These are phyloP conservation scores for Chiloscyllium punctatum DNA, from an alignment of 2,797 vertebrate genomes.

Conservation along the genomic window DNA sequence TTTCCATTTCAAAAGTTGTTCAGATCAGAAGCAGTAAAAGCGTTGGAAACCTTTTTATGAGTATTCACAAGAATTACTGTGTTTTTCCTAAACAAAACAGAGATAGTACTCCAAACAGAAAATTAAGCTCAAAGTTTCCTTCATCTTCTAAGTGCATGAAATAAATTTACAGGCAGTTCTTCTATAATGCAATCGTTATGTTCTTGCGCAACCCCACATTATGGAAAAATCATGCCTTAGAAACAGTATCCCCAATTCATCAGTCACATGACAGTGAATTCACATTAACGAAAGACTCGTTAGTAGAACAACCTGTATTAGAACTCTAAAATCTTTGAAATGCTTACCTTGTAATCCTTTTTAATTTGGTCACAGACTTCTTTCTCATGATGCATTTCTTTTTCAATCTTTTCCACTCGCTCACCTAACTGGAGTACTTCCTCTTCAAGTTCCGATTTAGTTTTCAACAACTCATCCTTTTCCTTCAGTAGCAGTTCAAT, in stretches of 20 bases:
- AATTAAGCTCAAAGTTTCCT: background rate
- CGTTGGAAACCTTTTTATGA: background rate
- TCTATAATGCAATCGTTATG: no score
- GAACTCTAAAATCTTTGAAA: background rate
- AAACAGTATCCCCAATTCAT: no score
- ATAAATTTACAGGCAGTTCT: background rate
- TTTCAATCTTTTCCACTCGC: constrained; percentile 71
- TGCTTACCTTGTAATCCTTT: constrained; percentile 80
- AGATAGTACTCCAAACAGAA: background rate
- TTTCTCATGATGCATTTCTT: constrained; percentile 72
- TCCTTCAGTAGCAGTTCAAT: constrained; percentile 87
- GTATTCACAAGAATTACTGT: background rate
- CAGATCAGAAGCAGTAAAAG: background rate
- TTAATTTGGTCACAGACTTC: constrained; percentile 69
- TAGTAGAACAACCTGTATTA: background rate
- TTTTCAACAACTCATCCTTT: constrained; percentile 81
- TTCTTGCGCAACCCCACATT: no score
- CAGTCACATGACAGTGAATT: no score
- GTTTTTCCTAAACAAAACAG: background rate
- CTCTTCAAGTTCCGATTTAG: constrained; percentile 72
- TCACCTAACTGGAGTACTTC: constrained; percentile 74
- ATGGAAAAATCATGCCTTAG: no score
- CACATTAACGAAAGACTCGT: no score
- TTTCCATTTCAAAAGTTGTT: background rate
- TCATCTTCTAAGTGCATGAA: background rate